These are phyloP conservation scores for Scaptomyza parva DNA, from an alignment of 2,888 invertebrate genomes.

Conservation along the genomic window DNA sequence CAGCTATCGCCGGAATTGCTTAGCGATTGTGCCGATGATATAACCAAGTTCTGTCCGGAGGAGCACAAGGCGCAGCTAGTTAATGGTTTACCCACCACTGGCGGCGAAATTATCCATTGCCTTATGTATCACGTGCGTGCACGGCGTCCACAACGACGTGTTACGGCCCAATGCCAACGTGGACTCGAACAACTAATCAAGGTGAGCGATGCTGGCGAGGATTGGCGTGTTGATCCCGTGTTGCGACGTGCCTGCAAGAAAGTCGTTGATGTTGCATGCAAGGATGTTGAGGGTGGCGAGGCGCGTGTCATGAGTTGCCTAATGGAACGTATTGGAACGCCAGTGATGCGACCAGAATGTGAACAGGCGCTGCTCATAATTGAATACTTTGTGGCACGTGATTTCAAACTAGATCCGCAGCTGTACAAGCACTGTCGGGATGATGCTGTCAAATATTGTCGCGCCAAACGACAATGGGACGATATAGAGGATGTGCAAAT, in stretches of 20 bases:
- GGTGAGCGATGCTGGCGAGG: constrained; percentile 96
- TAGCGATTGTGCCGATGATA: constrained; percentile 93
- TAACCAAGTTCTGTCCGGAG: constrained; percentile 90
- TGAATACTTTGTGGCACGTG: constrained; percentile 98
- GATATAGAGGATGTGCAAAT: constrained; percentile 87
- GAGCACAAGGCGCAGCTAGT: constrained; percentile 86
- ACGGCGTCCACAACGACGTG: constrained; percentile 87
- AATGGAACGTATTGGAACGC: constrained; percentile 94
- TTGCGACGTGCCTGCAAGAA: constrained; percentile 93
- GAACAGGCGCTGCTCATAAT: constrained; percentile 96
- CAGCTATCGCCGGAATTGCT: constrained; percentile 97
- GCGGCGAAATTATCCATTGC: constrained; percentile 97
- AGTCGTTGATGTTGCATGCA: constrained; percentile 92
- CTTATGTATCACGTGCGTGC: constrained; percentile 94
- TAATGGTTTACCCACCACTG: constrained; percentile 82
- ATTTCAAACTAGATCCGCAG: constrained; percentile 96
- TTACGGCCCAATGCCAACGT: constrained; percentile 90
- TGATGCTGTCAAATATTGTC: constrained; percentile 93
- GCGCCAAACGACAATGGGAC: constrained; percentile 91
- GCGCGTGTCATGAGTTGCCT: constrained; percentile 96
- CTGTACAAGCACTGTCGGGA: constrained; percentile 94
- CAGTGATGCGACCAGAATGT: constrained; percentile 93
- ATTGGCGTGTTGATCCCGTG: constrained; percentile 97
- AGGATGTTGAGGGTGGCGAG: constrained; percentile 90
- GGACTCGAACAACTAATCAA: constrained; percentile 92